Conservation (phyloP, 2,888 invertebrate genomes). For the Pheosia tremula region DNA sequence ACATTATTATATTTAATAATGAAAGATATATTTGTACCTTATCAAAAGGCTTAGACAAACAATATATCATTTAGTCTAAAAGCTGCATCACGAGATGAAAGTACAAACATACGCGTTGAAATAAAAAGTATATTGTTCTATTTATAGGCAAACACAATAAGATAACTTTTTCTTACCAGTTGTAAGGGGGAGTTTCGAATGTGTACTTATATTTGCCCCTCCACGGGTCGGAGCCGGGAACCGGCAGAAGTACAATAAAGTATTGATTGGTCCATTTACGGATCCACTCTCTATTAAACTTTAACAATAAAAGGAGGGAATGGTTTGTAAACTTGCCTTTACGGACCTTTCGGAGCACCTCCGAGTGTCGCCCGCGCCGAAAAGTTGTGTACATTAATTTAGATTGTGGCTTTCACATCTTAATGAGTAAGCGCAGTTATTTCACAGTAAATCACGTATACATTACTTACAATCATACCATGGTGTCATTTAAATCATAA, state of each 20-base stretch:
- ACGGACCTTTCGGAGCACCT: constrained; percentile 35
- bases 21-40: background rate
- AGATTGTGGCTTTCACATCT: constrained; percentile 32
- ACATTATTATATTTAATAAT: background rate
- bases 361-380: constrained; percentile 11
- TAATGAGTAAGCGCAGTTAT: background rate
- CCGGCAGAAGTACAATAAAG: constrained; percentile 62
- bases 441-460: background rate
- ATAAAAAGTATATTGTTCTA: constrained; percentile 30
- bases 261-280: constrained; percentile 69
- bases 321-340: constrained; percentile 52
- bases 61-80: constrained; percentile 1
- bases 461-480: too few relatives aligned
- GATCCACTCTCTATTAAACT: constrained; percentile 69
- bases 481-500: too few relatives aligned
- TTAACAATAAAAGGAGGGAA: constrained; percentile 64
- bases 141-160: constrained; percentile 31
- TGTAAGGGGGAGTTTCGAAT: constrained; percentile 32
- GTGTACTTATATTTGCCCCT: constrained; percentile 39
- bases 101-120: constrained; percentile 29
- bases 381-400: constrained; percentile 41
- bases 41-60: background rate
- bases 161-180: constrained; percentile 38
- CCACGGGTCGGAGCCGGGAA: constrained; percentile 41
- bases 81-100: constrained; percentile 10